Evolutionary conservation across 2,113 vertebrate species (phyloP).

Genomic region (Amphilophus citrinellus): DNA sequence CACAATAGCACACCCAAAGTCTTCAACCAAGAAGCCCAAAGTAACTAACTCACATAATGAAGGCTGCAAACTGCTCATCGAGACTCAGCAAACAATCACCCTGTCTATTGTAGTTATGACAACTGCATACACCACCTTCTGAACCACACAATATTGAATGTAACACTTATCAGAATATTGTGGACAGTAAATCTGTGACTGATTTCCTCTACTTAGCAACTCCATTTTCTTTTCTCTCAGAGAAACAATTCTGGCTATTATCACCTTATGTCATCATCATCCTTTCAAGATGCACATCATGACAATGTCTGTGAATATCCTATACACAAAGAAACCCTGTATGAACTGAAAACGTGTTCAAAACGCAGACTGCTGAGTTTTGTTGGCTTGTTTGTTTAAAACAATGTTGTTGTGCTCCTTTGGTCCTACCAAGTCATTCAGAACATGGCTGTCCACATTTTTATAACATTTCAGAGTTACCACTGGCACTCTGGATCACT

Average conservation of each 20-base stretch:
- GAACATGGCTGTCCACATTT: background rate
- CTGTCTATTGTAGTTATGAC: slow-evolving; percentile 51
- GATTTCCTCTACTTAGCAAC: background rate
- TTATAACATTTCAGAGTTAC: background rate
- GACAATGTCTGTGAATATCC: slow-evolving; percentile 1
- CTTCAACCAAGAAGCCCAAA: slow-evolving; percentile 57
- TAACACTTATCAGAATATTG: background rate
- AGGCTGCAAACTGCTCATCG: slow-evolving; percentile 4
- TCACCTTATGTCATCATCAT: slow-evolving; percentile 9
- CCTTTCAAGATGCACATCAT: slow-evolving; percentile 4
- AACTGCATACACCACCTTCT: slow-evolving; percentile 38
- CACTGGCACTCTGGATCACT: background rate
- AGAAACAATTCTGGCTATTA: slow-evolving; percentile 51
- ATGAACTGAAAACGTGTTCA: background rate
- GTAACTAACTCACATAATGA: slow-evolving; percentile 39
- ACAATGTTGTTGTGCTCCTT: background rate
- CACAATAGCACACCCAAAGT: slow-evolving; percentile 63
- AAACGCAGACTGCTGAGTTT: slow-evolving; percentile 35
- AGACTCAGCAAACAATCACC: slow-evolving; percentile 1
- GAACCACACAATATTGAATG: slow-evolving; percentile 4
- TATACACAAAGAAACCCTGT: slow-evolving; percentile 24
- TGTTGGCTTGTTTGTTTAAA: slow-evolving; percentile 33
- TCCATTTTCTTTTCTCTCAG: background rate
- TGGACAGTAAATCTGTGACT: slow-evolving; percentile 18
- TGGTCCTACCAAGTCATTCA: background rate